A percentile compares a stretch with the other conserved stretches of the same genome.
Evolutionary conservation across 2,797 vertebrate genomes (phyloP).

Genomic region (Centropyge bicolor): DNA sequence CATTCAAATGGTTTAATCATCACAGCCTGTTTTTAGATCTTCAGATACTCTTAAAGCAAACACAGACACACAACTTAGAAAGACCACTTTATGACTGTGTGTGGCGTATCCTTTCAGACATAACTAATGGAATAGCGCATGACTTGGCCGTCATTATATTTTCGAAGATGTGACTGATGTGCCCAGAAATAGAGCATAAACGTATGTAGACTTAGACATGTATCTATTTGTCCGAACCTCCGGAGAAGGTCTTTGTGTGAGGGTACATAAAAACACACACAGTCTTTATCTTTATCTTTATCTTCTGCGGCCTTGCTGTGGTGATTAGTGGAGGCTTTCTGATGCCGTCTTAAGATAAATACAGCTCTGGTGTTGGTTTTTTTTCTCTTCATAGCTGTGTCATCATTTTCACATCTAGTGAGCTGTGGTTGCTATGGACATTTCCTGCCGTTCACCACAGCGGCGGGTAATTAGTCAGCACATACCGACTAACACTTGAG

Average conservation of each 20-base stretch:
- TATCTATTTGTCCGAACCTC: conserved; percentile 14
- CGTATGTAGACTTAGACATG: not conserved
- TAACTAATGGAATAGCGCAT: not conserved
- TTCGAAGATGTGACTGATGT: no score
- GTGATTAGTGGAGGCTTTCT: conserved; percentile 2
- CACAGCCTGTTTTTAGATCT: not conserved
- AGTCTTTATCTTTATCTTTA: not conserved
- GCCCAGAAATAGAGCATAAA: no score
- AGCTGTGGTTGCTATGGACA: conserved; percentile 31
- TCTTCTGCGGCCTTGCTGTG: conserved; percentile 1
- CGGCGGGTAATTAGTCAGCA: conserved; percentile 47
- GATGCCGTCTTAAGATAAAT: conserved; percentile 32
- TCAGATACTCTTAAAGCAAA: not conserved
- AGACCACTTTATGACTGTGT: not conserved
- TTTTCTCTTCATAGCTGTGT: conserved; percentile 10
- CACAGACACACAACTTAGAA: not conserved
- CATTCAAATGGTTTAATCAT: conserved; percentile 9
- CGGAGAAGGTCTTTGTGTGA: conserved; percentile 12
- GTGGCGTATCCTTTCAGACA: not conserved
- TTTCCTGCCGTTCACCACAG: conserved; percentile 41
- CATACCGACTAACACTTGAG: conserved; percentile 16
- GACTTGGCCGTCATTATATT: not conserved
- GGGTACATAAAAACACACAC: not conserved
- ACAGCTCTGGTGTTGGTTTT: conserved; percentile 1
- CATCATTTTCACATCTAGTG: conserved; percentile 35